Conservation (phyloP, 2,113 vertebrate genomes). For the Chitala chitala region DNA sequence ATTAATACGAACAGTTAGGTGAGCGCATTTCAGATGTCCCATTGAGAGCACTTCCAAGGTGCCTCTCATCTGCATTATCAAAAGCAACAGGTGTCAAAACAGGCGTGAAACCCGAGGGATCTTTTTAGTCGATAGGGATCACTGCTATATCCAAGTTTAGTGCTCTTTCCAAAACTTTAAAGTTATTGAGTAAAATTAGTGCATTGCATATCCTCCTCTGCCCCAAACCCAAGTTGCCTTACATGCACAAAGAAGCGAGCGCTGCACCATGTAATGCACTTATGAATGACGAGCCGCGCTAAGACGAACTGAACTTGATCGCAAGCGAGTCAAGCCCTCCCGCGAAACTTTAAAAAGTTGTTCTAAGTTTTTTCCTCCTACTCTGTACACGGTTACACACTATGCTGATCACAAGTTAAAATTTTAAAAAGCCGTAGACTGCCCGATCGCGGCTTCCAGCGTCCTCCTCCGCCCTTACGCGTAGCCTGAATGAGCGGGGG, state of each 20-base stretch:
- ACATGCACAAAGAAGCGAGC: not conserved
- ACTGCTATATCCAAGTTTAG: too few species aligned
- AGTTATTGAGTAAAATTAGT: not conserved
- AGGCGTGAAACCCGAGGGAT: not conserved
- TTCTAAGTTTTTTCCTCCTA: constrained; percentile 13
- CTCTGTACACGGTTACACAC: too few species aligned
- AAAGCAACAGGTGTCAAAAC: constrained; percentile 37
- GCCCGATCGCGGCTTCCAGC: too few species aligned
- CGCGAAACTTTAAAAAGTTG: constrained; percentile 23
- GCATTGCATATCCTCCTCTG: not conserved
- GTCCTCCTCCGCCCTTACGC: constrained; percentile 33
- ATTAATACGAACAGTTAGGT: not conserved
- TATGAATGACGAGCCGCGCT: constrained; percentile 5
- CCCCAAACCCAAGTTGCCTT: not conserved
- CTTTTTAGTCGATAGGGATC: too few species aligned
- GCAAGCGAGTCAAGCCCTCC: constrained; percentile 6
- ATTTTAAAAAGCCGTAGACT: too few species aligned
- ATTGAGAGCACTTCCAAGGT: not conserved
- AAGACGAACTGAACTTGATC: constrained; percentile 9
- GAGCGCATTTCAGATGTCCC: not conserved
- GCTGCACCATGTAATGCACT: constrained; percentile 7
- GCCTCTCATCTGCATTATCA: constrained; percentile 1
- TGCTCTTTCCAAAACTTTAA: too few species aligned
- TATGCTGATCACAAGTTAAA: too few species aligned
- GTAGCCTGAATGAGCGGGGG: not conserved